Evolutionary conservation across 1,140 invertebrate species (phyloP), one percentile per base, ranked within the genome.

Genomic region (Penaeus indicus): DNA sequence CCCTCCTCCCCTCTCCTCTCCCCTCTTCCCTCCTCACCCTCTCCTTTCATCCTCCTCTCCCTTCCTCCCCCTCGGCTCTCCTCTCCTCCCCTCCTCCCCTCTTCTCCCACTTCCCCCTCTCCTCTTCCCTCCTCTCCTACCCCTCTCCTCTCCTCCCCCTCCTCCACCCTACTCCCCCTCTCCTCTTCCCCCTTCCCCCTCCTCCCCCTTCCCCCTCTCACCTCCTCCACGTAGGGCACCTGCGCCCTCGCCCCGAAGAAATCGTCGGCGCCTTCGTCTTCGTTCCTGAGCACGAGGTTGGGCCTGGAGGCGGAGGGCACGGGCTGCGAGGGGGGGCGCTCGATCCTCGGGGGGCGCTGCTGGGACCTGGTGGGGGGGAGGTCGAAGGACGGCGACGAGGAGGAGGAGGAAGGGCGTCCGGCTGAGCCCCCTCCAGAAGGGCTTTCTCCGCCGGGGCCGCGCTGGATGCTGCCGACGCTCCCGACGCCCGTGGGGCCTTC

Each of bases 301-400:
- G 86, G 86, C 22, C 86, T 63, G 67, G 67, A n/a, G 27, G 83
- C 25, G 54, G 85, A 80, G 8, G 75, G 81, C 27, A 84, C 85
- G 10, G 84, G 89, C 38, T 87, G 84, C 7, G n/a, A 62, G 19
- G 61, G 22, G 8, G 84, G 84, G 16, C 82, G n/a, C 85, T 90
- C 82, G 16, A 85, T 60, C 19, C 77, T 83, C 4, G 81, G 25
- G 3, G 84, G 84, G 4, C 69, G 63, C 61, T 90, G 89, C 78
- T 90, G 80, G 60, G 81, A 83, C 38, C 86, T 42, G 1, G 84
- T 83, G 5, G 88, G 90, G 10, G 82, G 85, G 19, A 10, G 92
- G 91, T 18, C 90, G 79, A 3, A 92, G 92, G 27, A 92, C 91
- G 22, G 92, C 84, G 8, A 91, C 88, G 32, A 91, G 32, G 86